Evolutionary conservation across 2,113 vertebrate genomes (phyloP).

Genomic region (Holacanthus passer): DNA sequence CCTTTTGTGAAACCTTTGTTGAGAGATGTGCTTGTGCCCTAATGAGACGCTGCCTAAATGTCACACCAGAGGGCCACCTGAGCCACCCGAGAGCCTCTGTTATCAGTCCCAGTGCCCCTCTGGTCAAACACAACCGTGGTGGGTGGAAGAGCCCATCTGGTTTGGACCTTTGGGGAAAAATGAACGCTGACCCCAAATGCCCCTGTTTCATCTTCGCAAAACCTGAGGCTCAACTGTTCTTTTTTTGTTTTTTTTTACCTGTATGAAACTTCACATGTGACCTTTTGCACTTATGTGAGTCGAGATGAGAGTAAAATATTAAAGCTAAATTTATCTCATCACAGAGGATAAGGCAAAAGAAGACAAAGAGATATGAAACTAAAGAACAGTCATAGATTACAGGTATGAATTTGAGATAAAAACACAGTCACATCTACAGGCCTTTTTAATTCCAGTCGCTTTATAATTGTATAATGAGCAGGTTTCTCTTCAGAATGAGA

Average conservation of each 20-base stretch:
- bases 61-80: conserved; percentile 35
- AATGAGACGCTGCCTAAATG: conserved; percentile 24
- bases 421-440: not conserved
- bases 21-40: not conserved
- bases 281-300: not conserved
- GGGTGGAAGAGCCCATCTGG: not conserved
- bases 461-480: too few relatives aligned
- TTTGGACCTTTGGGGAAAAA: not conserved
- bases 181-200: not conserved
- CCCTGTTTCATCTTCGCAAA: not conserved
- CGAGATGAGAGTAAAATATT: not conserved
- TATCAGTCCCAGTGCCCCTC: not conserved
- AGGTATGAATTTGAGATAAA: not conserved
- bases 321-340: not conserved
- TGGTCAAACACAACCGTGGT: not conserved
- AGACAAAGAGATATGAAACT: not conserved
- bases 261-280: not conserved
- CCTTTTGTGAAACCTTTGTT: not conserved
- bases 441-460: not conserved
- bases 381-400: not conserved
- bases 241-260: not conserved
- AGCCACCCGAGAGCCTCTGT: not conserved
- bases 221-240: not conserved
- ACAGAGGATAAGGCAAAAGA: not conserved
- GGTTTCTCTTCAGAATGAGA: too few relatives aligned